Base-by-base conservation (phyloP, 2,888 invertebrate genomes). In the Thymelicus sylvestris region DNA sequence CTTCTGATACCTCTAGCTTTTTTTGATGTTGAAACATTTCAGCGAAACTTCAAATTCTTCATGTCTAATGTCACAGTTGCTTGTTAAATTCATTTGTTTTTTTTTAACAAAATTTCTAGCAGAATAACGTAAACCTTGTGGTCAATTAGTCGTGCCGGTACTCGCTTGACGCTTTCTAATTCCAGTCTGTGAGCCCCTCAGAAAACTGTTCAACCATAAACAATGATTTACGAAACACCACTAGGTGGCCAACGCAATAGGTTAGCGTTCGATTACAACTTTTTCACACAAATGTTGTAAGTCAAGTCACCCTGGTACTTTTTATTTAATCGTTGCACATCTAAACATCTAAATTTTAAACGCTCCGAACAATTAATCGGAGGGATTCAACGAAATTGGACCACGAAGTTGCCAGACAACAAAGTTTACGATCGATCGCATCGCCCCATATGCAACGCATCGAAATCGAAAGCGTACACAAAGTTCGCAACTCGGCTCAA, bases 81-180 rank as follows among this genome's bases (percentile, higher is more conserved):
- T 65, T 44, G 68, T 60, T 59, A 67, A 70, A 65, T 44, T 66
- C 52, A 50, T 66, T 66, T 70, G 50, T 67, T 67, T 65, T 67
- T 65, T 67, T 67, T 68, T 64, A 60, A 55, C 60, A 72, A 47
- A 61, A 82, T 84, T 88, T 87, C 82, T 82, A 84, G 82, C 83
- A 83, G 88, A 88, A 86, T 83, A 84, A 87, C 81, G 89, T 88
- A 88, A 90, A 91, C 86, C 88, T 91, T 92, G 92, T 84, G 92
- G 93, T 91, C 92, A 90, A 90, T 92, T 92, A 91, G 91, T 86
- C 83, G 86, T 85, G 86, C 81, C 83, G 83, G 55, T 83, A 81
- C 78, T 80, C 79, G 80, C 86, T 90, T 87, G 91, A 89, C 91
- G 92, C 93, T 93, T 93, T 93, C 93, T 93, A 93, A 92, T 90